A percentile compares a stretch with the other conserved stretches of the same genome.
These are phyloP conservation scores for Oryctes rhinoceros DNA, from an alignment of 1,140 invertebrate species.

Conservation along the genomic window DNA sequence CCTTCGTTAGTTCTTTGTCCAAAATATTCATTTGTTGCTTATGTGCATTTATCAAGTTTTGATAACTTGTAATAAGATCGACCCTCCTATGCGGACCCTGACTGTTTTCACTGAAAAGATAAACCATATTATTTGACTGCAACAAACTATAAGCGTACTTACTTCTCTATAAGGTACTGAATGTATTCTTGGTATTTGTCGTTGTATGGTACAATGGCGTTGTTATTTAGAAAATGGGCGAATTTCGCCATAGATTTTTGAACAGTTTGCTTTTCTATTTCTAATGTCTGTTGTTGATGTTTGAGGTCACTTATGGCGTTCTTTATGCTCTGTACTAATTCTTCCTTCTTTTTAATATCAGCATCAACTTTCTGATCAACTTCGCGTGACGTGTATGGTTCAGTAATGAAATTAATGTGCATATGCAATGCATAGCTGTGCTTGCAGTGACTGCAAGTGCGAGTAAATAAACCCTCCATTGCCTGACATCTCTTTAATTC, in stretches of 20 bases:
- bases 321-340: conserved; percentile 40
- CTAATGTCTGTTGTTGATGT: conserved; percentile 42
- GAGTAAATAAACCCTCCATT: not conserved
- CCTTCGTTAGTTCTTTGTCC: not conserved
- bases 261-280: conserved; percentile 48
- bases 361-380: conserved; percentile 45
- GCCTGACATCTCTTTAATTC: not conserved
- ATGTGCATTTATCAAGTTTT: not conserved
- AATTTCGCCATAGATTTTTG: conserved; percentile 50
- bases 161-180: conserved; percentile 51
- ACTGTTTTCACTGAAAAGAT: not conserved
- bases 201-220: conserved; percentile 52
- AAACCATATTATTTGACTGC: not conserved
- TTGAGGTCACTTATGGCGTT: conserved; percentile 42
- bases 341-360: conserved; percentile 47
- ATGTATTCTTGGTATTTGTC: conserved; percentile 53
- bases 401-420: conserved; percentile 52
- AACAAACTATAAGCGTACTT: conserved; percentile 22
- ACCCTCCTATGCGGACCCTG: not conserved
- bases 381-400: conserved; percentile 43
- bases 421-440: conserved; percentile 45
- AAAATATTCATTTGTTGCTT: not conserved
- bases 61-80: not conserved
- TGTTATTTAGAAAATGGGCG: conserved; percentile 52
- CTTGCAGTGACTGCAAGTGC: not conserved